Evolutionary conservation across 2,797 vertebrate species (phyloP).

Genomic region (Sternarchorhynchus goeldii): DNA sequence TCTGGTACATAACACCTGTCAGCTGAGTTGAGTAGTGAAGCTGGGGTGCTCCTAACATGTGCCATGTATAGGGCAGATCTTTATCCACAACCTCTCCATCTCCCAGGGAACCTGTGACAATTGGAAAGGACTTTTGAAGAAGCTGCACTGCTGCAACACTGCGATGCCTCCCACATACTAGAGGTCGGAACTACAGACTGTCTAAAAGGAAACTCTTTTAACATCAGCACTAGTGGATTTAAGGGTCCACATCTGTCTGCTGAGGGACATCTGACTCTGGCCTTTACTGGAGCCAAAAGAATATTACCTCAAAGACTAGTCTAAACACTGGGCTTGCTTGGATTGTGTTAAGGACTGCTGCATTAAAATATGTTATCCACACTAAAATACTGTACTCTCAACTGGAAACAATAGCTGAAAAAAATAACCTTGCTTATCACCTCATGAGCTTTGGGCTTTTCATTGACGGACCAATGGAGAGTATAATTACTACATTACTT

Average conservation of each 20-base stretch:
- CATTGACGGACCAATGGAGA: conserved; percentile 30
- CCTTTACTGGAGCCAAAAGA: conserved; percentile 35
- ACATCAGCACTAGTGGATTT: conserved; percentile 45
- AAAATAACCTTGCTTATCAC: conserved; percentile 43
- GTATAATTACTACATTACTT: conserved; percentile 27
- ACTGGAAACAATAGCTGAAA: conserved; percentile 48
- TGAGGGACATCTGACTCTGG: conserved; percentile 41
- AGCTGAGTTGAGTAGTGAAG: too few relatives aligned
- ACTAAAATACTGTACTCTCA: conserved; percentile 54
- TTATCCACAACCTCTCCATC: conserved; percentile 6
- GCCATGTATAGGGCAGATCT: not conserved
- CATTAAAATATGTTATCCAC: conserved; percentile 48
- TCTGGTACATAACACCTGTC: too few relatives aligned
- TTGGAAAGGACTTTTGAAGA: conserved; percentile 51
- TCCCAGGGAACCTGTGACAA: conserved; percentile 1
- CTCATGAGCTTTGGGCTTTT: conserved; percentile 46
- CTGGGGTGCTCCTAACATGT: too few relatives aligned
- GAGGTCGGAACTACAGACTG: conserved; percentile 40
- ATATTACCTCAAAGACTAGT: conserved; percentile 54
- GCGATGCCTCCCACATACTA: conserved; percentile 46
- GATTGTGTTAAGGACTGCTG: conserved; percentile 45
- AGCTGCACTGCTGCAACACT: conserved; percentile 34
- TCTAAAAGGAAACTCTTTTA: conserved; percentile 45
- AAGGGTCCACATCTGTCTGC: conserved; percentile 29
- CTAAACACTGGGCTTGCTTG: conserved; percentile 56